Evolutionary conservation across 2,888 invertebrate species (phyloP).

Genomic region (Mesorhabditis sp.): DNA sequence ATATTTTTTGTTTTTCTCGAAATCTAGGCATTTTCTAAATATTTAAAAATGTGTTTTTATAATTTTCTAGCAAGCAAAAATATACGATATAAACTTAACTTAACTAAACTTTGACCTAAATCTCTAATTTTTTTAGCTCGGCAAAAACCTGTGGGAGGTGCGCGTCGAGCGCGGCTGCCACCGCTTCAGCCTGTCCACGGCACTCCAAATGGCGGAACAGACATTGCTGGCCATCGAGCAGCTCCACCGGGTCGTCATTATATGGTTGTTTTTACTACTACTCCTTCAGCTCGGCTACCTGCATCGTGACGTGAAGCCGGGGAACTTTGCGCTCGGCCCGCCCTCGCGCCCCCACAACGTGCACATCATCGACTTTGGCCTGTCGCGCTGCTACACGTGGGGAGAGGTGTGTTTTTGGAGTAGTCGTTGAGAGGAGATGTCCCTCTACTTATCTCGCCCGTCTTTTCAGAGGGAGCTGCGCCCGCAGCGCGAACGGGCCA

Average conservation of each 20-base stretch:
- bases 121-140: constrained; percentile 23
- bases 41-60: too few species aligned
- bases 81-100: background rate
- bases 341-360: constrained; percentile 30
- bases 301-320: constrained; percentile 44
- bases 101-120: background rate
- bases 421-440: background rate
- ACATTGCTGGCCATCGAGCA: constrained; percentile 35
- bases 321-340: constrained; percentile 42
- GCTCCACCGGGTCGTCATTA: constrained; percentile 25
- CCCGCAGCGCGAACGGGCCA: constrained; percentile 34
- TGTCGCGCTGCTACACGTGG: constrained; percentile 40
- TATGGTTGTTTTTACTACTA: background rate
- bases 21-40: background rate
- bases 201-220: constrained; percentile 32
- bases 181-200: constrained; percentile 28
- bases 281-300: constrained; percentile 39
- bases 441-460: background rate
- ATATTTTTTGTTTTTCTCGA: background rate
- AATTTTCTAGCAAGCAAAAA: too few species aligned
- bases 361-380: constrained; percentile 48
- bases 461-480: constrained; percentile 34
- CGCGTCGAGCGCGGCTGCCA: constrained; percentile 27
- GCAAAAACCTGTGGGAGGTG: constrained; percentile 47
- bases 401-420: constrained; percentile 12